Conservation (phyloP, 2,888 invertebrate species). For the Bombylius major region DNA sequence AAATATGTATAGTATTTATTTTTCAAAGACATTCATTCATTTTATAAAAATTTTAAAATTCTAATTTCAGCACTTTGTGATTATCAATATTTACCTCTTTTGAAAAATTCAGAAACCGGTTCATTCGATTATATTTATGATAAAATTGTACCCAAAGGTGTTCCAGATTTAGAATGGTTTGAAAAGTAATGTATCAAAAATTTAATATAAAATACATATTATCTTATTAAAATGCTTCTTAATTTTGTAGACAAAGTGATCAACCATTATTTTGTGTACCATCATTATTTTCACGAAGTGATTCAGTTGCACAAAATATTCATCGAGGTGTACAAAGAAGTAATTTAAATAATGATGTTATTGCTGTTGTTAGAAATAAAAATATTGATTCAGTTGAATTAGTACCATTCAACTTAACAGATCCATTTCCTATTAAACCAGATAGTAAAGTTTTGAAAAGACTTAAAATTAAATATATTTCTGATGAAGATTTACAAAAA, state of each 20-base stretch:
- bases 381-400: constrained; percentile 47
- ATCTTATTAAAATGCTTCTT: too few species aligned
- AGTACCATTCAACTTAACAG: constrained; percentile 48
- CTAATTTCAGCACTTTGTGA: constrained; percentile 63
- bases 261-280: constrained; percentile 62
- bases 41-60: not conserved
- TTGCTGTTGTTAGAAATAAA: constrained; percentile 42
- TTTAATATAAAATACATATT: too few species aligned
- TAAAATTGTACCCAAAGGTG: constrained; percentile 44
- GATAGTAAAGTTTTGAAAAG: constrained; percentile 44
- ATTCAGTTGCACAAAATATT: constrained; percentile 40
- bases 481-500: constrained; percentile 38
- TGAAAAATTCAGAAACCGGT: constrained; percentile 32
- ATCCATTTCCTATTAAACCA: constrained; percentile 50
- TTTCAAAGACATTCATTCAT: not conserved
- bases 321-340: constrained; percentile 33
- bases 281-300: constrained; percentile 62
- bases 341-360: constrained; percentile 31
- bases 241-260: constrained; percentile 17
- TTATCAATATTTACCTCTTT: constrained; percentile 81
- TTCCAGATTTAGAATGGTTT: constrained; percentile 46
- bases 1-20: constrained; percentile 11
- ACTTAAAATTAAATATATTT: constrained; percentile 37
- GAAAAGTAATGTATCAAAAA: constrained; percentile 26
- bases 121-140: constrained; percentile 48